Percentiles rank a stretch among this genome's conserved stretches.
phyloP scores from a whole-genome alignment of 2,888 invertebrate genomes.

The Antheraea yamamai region DNA sequence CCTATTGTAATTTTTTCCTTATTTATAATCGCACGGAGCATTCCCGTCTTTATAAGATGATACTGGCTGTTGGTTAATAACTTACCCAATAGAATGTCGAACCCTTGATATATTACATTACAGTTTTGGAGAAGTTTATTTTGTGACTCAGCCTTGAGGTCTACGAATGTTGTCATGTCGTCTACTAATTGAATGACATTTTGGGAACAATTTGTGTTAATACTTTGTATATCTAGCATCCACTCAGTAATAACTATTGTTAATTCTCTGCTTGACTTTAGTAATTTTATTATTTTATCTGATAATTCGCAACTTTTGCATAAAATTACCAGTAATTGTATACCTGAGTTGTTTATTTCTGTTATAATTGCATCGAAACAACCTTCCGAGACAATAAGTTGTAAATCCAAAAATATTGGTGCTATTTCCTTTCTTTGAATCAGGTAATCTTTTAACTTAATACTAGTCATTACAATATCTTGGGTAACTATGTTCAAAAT shows the following conservation, averaged over 20 bases:
- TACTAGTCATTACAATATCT: conserved; percentile 27
- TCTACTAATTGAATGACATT: conserved; percentile 10
- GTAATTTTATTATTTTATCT: conserved; percentile 8
- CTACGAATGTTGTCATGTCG: not conserved
- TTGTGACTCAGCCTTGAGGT: conserved; percentile 8
- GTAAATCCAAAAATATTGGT: conserved; percentile 26
- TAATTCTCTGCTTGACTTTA: not conserved
- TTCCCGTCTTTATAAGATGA: conserved; percentile 5
- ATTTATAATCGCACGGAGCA: conserved; percentile 22
- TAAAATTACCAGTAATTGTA: conserved; percentile 5
- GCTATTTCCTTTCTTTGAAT: not conserved
- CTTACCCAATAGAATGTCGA: not conserved
- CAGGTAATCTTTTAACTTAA: conserved; percentile 32
- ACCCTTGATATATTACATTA: conserved; percentile 13
- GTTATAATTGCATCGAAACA: conserved; percentile 26
- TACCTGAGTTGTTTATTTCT: conserved; percentile 3
- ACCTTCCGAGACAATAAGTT: conserved; percentile 22
- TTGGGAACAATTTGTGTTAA: not conserved
- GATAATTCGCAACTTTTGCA: not conserved
- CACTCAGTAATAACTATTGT: conserved; percentile 1
- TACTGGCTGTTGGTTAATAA: conserved; percentile 10
- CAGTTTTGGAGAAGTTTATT: conserved; percentile 20
- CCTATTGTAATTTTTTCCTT: conserved; percentile 27
- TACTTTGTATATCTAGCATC: not conserved
- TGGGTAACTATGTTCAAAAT: conserved; percentile 22